These are phyloP conservation scores for Campaea margaritaria DNA, from an alignment of 2,888 invertebrate genomes.

Conservation along the genomic window DNA sequence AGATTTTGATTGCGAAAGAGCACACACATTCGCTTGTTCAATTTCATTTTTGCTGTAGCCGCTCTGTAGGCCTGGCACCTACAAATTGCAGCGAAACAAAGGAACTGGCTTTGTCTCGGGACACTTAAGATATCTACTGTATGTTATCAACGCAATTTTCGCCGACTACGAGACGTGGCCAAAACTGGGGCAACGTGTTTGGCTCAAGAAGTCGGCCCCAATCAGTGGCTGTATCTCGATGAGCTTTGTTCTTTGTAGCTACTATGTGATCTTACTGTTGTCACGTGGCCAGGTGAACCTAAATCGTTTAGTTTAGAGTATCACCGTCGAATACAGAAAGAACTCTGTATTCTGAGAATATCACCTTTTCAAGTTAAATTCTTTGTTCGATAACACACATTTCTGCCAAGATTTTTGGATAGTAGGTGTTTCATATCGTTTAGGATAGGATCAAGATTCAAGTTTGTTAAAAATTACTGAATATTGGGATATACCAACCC, in stretches of 20 bases:
- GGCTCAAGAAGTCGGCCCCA: slow-evolving; percentile 30
- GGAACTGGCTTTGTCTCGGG: slow-evolving; percentile 22
- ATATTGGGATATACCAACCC: too few species aligned
- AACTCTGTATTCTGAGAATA: too few species aligned
- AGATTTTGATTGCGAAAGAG: slow-evolving; percentile 16
- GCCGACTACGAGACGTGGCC: slow-evolving; percentile 13
- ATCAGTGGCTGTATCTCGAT: slow-evolving; percentile 26
- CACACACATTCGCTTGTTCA: slow-evolving; percentile 8
- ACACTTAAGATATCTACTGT: slow-evolving; percentile 27
- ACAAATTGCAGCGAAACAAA: slow-evolving; percentile 20
- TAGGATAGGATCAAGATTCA: too few species aligned
- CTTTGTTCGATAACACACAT: not conserved
- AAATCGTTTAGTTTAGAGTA: too few species aligned
- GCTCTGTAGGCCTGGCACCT: slow-evolving; percentile 7
- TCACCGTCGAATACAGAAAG: too few species aligned
- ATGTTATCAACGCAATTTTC: slow-evolving; percentile 27
- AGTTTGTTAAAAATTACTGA: too few species aligned
- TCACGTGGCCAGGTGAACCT: slow-evolving; percentile 14
- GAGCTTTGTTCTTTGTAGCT: slow-evolving; percentile 26
- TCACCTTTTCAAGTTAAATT: not conserved
- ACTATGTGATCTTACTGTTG: slow-evolving; percentile 11
- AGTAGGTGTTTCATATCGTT: too few species aligned
- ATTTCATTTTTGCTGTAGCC: slow-evolving; percentile 18
- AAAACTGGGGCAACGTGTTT: slow-evolving; percentile 28
- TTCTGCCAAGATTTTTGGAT: too few species aligned